A percentile compares a stretch with the other conserved stretches of the same genome.
phyloP scores from a whole-genome alignment of 2,113 vertebrate genomes.

The Dipodomys stephensi region DNA sequence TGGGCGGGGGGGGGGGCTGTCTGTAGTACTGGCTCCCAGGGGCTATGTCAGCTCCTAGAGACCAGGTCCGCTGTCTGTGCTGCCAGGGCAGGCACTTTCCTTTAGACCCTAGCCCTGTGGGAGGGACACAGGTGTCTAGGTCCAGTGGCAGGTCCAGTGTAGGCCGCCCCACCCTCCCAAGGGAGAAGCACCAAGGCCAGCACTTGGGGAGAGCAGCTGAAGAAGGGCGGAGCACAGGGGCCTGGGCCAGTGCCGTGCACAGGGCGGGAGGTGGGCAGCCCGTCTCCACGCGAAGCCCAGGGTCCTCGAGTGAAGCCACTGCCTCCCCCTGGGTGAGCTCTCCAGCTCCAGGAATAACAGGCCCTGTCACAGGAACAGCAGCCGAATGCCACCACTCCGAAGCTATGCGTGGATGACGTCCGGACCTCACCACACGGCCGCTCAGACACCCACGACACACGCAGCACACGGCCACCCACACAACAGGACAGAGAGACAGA shows the following conservation, averaged over 20 bases:
- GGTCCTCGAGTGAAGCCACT: accelerated
- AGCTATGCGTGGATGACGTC: accelerated
- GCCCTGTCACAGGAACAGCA: accelerated
- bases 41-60: not conserved
- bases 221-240: not conserved
- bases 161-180: accelerated
- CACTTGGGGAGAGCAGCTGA: accelerated
- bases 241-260: no score
- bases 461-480: no score
- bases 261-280: not conserved
- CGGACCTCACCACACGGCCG: accelerated
- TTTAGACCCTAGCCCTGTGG: not conserved
- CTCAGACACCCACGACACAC: not conserved
- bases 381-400: accelerated
- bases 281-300: accelerated
- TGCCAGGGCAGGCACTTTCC: accelerated
- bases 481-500: no score
- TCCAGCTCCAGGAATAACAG: accelerated
- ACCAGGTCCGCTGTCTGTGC: accelerated
- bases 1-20: no score
- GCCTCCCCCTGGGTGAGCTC: accelerated
- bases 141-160: not conserved
- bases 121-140: not conserved
- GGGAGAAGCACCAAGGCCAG: not conserved
- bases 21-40: no score